Conservation (phyloP, 2,888 invertebrate genomes). For the Anaspis maculata region DNA sequence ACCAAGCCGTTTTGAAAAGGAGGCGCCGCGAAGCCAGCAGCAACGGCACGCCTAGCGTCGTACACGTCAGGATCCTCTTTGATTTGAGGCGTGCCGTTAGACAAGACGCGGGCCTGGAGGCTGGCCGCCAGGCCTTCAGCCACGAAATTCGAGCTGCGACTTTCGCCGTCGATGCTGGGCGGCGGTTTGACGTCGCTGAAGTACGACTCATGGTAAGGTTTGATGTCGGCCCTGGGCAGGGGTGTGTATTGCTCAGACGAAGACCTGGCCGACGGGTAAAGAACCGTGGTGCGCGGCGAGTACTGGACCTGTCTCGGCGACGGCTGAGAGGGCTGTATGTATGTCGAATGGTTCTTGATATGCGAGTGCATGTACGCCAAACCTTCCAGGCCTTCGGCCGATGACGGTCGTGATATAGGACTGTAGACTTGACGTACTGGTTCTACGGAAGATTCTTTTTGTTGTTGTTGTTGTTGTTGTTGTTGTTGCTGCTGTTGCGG, state of each 20-base stretch:
- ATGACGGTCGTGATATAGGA: slow-evolving; percentile 49
- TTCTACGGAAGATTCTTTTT: slow-evolving; percentile 20
- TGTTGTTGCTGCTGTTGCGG: too few species aligned
- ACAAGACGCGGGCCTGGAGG: slow-evolving; percentile 69
- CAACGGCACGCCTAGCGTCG: slow-evolving; percentile 10
- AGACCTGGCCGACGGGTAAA: slow-evolving; percentile 21
- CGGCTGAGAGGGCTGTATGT: slow-evolving; percentile 27
- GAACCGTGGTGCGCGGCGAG: slow-evolving; percentile 36
- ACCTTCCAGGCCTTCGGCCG: slow-evolving; percentile 42
- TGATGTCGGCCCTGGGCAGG: slow-evolving; percentile 61
- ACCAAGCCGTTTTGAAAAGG: slow-evolving; percentile 16
- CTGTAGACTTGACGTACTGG: slow-evolving; percentile 45
- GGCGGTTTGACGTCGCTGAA: slow-evolving; percentile 55
- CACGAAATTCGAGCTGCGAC: slow-evolving; percentile 37
- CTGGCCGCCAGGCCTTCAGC: slow-evolving; percentile 72
- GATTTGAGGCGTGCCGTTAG: slow-evolving; percentile 30
- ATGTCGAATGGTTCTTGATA: slow-evolving; percentile 27
- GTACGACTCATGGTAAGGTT: slow-evolving; percentile 64
- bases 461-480: too few species aligned
- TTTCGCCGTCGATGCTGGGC: slow-evolving; percentile 22
- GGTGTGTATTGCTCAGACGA: slow-evolving; percentile 45
- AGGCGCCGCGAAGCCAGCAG: not conserved
- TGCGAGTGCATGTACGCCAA: slow-evolving; percentile 37
- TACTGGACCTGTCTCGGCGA: slow-evolving; percentile 31
- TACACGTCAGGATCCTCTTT: slow-evolving; percentile 37